These are phyloP conservation scores for Osmoderma eremita DNA, from an alignment of 2,888 invertebrate genomes.

Conservation along the genomic window DNA sequence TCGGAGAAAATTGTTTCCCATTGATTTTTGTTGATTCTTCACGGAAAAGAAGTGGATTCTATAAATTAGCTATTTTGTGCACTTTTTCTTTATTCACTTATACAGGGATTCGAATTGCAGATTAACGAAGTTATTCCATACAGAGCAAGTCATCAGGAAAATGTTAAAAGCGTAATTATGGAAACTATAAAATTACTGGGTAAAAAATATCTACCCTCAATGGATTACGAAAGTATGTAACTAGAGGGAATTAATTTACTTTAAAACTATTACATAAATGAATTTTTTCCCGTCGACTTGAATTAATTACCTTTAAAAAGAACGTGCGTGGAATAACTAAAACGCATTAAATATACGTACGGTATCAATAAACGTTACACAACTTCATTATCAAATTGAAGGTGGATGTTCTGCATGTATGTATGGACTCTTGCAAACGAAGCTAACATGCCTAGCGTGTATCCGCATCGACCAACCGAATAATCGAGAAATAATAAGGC, in stretches of 20 bases:
- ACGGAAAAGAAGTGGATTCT: no score
- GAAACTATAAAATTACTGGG: not conserved
- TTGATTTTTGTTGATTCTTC: no score
- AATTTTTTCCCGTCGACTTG: constrained; percentile 3
- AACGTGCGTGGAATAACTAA: constrained; percentile 28
- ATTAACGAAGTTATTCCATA: no score
- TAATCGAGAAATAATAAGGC: constrained; percentile 23
- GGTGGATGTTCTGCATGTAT: constrained; percentile 43
- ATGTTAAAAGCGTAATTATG: no score
- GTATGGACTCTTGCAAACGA: no score
- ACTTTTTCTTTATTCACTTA: no score
- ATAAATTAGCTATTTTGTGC: no score
- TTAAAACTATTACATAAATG: constrained; percentile 22
- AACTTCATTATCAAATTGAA: constrained; percentile 48
- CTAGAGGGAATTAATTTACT: constrained; percentile 4
- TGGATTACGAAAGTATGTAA: not conserved
- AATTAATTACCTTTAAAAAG: constrained; percentile 22
- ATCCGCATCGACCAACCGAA: constrained; percentile 5
- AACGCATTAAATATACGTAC: constrained; percentile 26
- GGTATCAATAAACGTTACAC: constrained; percentile 36
- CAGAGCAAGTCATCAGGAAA: no score
- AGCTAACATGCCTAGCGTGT: constrained; percentile 23
- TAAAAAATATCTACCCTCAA: not conserved
- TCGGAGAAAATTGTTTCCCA: no score
- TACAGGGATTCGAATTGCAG: no score